Percentiles rank a stretch among this genome's conserved stretches.
These are phyloP conservation scores for Hycleus phaleratus DNA, from an alignment of 1,140 invertebrate species.

Conservation along the genomic window DNA sequence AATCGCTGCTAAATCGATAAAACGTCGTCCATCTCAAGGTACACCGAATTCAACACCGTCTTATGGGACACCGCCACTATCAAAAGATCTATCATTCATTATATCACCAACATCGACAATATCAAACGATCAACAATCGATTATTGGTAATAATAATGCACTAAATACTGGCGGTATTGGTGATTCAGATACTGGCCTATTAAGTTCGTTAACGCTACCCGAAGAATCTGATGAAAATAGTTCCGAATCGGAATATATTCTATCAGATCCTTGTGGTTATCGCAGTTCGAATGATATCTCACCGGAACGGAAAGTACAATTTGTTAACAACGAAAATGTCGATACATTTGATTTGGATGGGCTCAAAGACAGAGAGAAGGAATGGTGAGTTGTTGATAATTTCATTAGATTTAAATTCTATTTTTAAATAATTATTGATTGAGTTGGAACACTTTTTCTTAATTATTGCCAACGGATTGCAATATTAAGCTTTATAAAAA, in stretches of 20 bases:
- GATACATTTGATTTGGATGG: constrained; percentile 27
- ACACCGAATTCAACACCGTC: constrained; percentile 7
- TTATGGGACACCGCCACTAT: constrained; percentile 11
- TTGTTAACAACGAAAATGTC: constrained; percentile 19
- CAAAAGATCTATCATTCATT: not conserved
- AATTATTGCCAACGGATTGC: no score
- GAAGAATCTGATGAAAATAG: constrained; percentile 30
- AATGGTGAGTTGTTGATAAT: not conserved
- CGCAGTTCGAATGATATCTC: constrained; percentile 22
- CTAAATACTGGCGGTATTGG: not conserved
- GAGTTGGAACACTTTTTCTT: no score
- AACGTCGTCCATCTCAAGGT: constrained; percentile 32
- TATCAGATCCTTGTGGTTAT: constrained; percentile 37
- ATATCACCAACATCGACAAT: constrained; percentile 19
- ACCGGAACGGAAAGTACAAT: constrained; percentile 39
- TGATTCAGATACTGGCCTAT: constrained; percentile 31
- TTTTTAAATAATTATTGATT: no score
- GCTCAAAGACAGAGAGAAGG: constrained; percentile 13
- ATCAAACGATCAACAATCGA: constrained; percentile 18
- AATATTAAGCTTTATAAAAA: no score
- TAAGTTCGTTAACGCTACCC: constrained; percentile 26
- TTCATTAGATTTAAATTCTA: not conserved
- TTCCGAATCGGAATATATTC: constrained; percentile 37
- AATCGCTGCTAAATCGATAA: constrained; percentile 40
- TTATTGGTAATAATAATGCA: no score